Evolutionary conservation across 2,113 vertebrate species (phyloP).

Genomic region (Athene cunicularia): DNA sequence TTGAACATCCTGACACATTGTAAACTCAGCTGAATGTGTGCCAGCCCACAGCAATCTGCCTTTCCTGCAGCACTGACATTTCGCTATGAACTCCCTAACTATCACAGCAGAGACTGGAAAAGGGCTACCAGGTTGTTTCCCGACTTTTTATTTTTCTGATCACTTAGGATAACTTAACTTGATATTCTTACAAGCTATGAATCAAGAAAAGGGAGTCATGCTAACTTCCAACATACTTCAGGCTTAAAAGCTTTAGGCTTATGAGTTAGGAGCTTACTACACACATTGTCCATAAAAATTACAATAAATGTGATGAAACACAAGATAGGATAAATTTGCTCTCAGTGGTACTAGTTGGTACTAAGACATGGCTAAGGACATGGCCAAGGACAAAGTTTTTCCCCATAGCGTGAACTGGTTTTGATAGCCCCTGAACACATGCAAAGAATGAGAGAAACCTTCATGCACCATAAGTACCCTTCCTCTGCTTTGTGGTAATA

Average conservation of each 20-base stretch:
- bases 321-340: background rate
- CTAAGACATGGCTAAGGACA: background rate
- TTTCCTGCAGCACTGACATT: slow-evolving; percentile 16
- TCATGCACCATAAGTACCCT: background rate
- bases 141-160: background rate
- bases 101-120: background rate
- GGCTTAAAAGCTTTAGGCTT: background rate
- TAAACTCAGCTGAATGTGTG: slow-evolving; percentile 20
- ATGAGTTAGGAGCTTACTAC: background rate
- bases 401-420: background rate
- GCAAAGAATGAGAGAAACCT: background rate
- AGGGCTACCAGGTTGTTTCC: background rate
- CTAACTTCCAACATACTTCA: background rate
- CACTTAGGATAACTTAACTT: background rate
- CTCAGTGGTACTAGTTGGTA: background rate
- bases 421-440: background rate
- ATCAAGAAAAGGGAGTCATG: background rate
- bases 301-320: background rate
- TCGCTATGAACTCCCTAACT: background rate
- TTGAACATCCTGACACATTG: slow-evolving; percentile 24
- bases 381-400: background rate
- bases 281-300: background rate
- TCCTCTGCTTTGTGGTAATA: background rate
- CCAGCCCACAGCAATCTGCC: slow-evolving; percentile 37
- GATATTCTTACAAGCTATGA: background rate